These are phyloP conservation scores for Lithophane ornitopus DNA, from an alignment of 2,888 invertebrate species.

Conservation along the genomic window DNA sequence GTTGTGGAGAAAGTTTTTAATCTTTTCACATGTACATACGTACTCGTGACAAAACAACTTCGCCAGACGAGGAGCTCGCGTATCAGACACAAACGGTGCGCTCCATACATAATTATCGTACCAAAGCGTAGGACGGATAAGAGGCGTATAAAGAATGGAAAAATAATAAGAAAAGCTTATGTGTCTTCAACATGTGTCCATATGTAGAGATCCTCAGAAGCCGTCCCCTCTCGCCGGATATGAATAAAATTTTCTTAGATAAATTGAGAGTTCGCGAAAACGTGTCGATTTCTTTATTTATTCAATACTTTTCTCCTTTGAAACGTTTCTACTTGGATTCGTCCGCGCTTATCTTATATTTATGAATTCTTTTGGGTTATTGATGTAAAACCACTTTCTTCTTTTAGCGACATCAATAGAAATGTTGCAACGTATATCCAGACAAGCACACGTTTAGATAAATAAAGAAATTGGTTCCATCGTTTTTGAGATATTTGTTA, in stretches of 20 bases:
- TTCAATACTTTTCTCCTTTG: slow-evolving; percentile 87
- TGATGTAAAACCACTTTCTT: slow-evolving; percentile 78
- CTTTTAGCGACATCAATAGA: slow-evolving; percentile 72
- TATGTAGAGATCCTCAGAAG: slow-evolving; percentile 82
- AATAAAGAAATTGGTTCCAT: slow-evolving; percentile 28
- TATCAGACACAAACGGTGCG: slow-evolving; percentile 55
- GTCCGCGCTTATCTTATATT: slow-evolving; percentile 84
- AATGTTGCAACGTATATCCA: slow-evolving; percentile 48
- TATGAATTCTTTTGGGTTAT: slow-evolving; percentile 84
- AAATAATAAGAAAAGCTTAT: slow-evolving; percentile 81
- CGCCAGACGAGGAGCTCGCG: slow-evolving; percentile 51
- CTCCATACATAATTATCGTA: slow-evolving; percentile 58
- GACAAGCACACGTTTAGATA: slow-evolving; percentile 27
- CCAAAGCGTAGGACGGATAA: slow-evolving; percentile 56
- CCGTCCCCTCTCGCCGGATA: slow-evolving; percentile 83
- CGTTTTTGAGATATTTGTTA: slow-evolving; percentile 5
- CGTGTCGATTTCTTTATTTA: slow-evolving; percentile 90
- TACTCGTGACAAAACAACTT: slow-evolving; percentile 63
- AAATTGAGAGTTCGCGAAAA: slow-evolving; percentile 88
- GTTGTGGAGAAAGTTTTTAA: slow-evolving; percentile 84
- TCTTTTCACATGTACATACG: slow-evolving; percentile 78
- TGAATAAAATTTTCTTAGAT: slow-evolving; percentile 88
- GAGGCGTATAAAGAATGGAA: slow-evolving; percentile 64
- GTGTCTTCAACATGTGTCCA: slow-evolving; percentile 82
- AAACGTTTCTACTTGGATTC: slow-evolving; percentile 83